A percentile compares a stretch with the other conserved stretches of the same genome.
phyloP scores from a whole-genome alignment of 2,797 vertebrate species.

The Zenarchopterus dispar region DNA sequence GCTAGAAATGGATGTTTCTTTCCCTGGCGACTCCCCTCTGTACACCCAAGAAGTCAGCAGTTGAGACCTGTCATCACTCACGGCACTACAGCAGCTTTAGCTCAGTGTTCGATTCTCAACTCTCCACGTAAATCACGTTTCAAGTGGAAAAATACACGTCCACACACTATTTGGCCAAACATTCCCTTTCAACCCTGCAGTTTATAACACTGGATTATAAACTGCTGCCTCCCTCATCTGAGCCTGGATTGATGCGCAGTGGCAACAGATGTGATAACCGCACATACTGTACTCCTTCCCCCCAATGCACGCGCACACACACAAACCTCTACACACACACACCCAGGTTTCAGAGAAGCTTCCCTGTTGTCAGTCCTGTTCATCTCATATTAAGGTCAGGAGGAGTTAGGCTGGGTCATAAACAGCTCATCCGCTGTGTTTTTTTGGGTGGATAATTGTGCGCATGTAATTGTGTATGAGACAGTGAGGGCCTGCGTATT shows the following conservation, averaged over 20 bases:
- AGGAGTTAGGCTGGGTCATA: conserved; percentile 53
- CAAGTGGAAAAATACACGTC: neutral
- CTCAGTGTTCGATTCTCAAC: conserved; percentile 28
- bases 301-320: neutral
- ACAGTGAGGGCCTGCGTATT: conserved; percentile 28
- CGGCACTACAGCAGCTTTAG: neutral
- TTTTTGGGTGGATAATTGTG: conserved; percentile 18
- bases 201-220: conserved; percentile 14
- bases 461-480: conserved; percentile 21
- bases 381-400: conserved; percentile 73
- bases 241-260: conserved; percentile 18
- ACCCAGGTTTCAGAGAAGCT: conserved; percentile 17
- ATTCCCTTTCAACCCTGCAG: conserved; percentile 2
- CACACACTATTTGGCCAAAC: neutral
- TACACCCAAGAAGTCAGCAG: conserved; percentile 21
- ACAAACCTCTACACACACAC: conserved; percentile 1
- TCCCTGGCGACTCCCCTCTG: neutral
- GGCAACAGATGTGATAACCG: conserved; percentile 45
- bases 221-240: neutral
- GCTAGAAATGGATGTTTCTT: conserved; percentile 3
- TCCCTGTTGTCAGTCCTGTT: conserved; percentile 41
- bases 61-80: conserved; percentile 25
- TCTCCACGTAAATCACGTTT: conserved; percentile 8
- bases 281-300: conserved; percentile 13
- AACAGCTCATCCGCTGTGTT: conserved; percentile 46